These are phyloP conservation scores for Xiphydria camelus DNA, from an alignment of 2,888 invertebrate species.

Conservation along the genomic window DNA sequence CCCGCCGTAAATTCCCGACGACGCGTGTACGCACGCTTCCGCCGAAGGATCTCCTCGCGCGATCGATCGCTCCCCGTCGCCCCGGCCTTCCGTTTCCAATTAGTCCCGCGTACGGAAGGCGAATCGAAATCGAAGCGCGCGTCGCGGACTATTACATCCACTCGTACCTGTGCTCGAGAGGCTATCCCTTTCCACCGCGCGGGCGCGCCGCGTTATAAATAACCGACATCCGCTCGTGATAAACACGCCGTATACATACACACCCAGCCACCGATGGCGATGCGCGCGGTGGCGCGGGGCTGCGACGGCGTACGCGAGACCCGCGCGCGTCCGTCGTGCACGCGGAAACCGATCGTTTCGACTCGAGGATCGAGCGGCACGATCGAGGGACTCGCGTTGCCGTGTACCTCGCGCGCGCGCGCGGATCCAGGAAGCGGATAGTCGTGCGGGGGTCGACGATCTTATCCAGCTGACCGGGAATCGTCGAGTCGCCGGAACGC, in stretches of 20 bases:
- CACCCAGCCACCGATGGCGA: too few relatives aligned
- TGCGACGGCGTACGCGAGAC: conserved; percentile 5
- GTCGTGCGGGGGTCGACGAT: too few relatives aligned
- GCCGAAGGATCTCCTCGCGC: too few relatives aligned
- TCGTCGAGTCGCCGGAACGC: too few relatives aligned
- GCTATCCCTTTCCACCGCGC: conserved; percentile 30
- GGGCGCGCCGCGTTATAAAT: conserved; percentile 27
- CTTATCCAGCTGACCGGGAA: too few relatives aligned
- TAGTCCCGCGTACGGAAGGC: conserved; percentile 14
- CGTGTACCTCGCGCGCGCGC: too few relatives aligned
- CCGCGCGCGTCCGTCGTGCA: conserved; percentile 7
- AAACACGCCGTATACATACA: conserved; percentile 26
- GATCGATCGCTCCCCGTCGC: too few relatives aligned
- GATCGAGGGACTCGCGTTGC: background rate
- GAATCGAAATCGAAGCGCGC: conserved; percentile 32
- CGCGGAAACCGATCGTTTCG: conserved; percentile 19
- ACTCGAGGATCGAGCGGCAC: conserved; percentile 11
- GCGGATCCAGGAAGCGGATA: too few relatives aligned
- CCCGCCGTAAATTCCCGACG: too few relatives aligned
- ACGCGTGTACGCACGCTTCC: too few relatives aligned
- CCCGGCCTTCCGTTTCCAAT: background rate
- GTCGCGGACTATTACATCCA: too few relatives aligned
- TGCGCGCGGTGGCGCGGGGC: too few relatives aligned
- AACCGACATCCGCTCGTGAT: conserved; percentile 34
- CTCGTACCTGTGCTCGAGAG: conserved; percentile 17